Conservation (phyloP, 2,797 vertebrate species). For the Harpagifer antarcticus region DNA sequence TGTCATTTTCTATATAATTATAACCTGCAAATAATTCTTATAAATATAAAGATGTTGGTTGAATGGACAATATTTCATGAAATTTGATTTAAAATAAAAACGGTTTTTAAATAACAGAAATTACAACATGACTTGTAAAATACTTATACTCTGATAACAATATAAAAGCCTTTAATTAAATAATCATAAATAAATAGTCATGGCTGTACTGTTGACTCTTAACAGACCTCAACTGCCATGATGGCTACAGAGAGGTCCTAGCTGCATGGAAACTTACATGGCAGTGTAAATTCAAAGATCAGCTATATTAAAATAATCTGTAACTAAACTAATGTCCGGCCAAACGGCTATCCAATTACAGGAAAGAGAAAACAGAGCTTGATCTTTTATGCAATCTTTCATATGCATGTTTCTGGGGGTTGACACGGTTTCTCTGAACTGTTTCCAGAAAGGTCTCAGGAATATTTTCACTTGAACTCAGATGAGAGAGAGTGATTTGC, state of each 20-base stretch:
- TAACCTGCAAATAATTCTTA: neutral
- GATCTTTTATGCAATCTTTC: conserved; percentile 47
- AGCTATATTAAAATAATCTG: conserved; percentile 34
- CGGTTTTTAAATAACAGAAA: too few species aligned
- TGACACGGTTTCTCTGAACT: conserved; percentile 48
- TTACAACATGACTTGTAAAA: neutral
- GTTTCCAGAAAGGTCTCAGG: conserved; percentile 55
- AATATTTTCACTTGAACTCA: conserved; percentile 54
- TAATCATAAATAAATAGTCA: neutral
- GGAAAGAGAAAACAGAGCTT: conserved; percentile 28
- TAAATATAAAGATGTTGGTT: neutral
- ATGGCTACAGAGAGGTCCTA: neutral
- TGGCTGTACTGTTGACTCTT: neutral
- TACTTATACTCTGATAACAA: neutral
- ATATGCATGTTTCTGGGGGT: conserved; percentile 13
- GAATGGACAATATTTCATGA: neutral
- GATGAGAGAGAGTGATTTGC: conserved; percentile 46
- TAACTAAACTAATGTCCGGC: conserved; percentile 42
- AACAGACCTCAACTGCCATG: neutral
- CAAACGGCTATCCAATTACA: conserved; percentile 45
- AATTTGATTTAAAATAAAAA: neutral
- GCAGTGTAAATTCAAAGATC: conserved; percentile 6
- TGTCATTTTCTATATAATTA: neutral
- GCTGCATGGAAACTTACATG: conserved; percentile 20
- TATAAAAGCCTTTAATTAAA: neutral